Conservation (phyloP, 2,888 invertebrate species). For the Didymodactylos carnosus region DNA sequence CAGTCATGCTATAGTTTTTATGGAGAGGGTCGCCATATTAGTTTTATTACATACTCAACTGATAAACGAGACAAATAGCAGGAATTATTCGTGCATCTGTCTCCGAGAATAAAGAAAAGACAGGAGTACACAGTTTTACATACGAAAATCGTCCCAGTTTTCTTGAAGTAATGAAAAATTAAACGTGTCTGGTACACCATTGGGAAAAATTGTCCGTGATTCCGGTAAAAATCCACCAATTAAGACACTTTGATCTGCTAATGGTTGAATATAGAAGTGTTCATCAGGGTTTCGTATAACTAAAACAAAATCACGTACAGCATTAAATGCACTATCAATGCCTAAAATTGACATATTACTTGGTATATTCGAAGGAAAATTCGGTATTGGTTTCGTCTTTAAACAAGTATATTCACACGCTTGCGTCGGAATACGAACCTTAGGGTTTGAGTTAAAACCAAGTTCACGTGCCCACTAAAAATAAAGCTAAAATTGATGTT, state of each 20-base stretch:
- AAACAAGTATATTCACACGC: conserved; percentile 43
- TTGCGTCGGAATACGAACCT: conserved; percentile 67
- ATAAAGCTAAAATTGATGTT: background rate
- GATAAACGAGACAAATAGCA: no score
- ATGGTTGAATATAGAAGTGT: conserved; percentile 44
- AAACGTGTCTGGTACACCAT: conserved; percentile 39
- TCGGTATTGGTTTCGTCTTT: background rate
- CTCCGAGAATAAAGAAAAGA: background rate
- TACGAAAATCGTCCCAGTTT: conserved; percentile 89
- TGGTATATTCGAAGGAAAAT: background rate
- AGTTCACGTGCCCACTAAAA: conserved; percentile 62
- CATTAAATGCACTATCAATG: no score
- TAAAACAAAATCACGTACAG: no score
- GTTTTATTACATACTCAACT: no score
- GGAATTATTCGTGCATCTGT: background rate
- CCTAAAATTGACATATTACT: no score
- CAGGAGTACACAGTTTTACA: no score
- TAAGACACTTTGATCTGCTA: conserved; percentile 53
- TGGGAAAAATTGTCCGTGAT: conserved; percentile 71
- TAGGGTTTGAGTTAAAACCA: conserved; percentile 61
- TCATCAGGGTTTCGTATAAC: conserved; percentile 48
- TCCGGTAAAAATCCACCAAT: conserved; percentile 76
- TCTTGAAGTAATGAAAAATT: conserved; percentile 38
- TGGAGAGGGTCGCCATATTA: no score
- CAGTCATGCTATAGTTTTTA: background rate